phyloP scores from a whole-genome alignment of 2,888 invertebrate species.

The Ditylenchus weischeri region DNA sequence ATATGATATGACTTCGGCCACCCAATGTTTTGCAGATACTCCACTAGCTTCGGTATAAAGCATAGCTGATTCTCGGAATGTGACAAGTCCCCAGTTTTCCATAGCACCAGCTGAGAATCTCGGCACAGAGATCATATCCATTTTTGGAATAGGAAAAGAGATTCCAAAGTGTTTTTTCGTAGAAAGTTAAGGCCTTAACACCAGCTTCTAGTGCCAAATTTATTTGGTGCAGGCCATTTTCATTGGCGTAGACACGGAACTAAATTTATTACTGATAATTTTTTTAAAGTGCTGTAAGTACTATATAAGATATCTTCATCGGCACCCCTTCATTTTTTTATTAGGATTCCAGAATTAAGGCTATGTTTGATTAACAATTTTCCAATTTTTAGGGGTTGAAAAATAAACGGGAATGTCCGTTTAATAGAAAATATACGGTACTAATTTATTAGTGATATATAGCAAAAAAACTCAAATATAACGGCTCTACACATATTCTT shows the following conservation, averaged over 20 bases:
- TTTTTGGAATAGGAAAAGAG: slow-evolving; percentile 3
- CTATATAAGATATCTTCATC: no score
- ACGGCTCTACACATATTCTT: no score
- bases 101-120: slow-evolving; percentile 26
- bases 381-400: no score
- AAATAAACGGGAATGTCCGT: no score
- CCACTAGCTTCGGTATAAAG: slow-evolving; percentile 81
- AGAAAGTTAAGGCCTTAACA: background rate
- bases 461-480: no score
- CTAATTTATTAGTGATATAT: no score
- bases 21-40: slow-evolving; percentile 68
- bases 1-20: slow-evolving; percentile 75
- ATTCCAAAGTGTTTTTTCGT: slow-evolving; percentile 2
- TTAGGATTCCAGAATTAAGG: no score
- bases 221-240: background rate
- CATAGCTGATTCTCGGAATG: slow-evolving; percentile 67
- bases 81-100: slow-evolving; percentile 86
- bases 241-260: background rate
- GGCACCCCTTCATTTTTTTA: no score
- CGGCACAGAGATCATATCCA: background rate
- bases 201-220: background rate
- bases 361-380: no score
- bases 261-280: no score
- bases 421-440: no score
- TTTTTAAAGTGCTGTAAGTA: no score